phyloP scores from a whole-genome alignment of 35 echinoderm and acorn worm species.

The Apostichopus californicus region DNA sequence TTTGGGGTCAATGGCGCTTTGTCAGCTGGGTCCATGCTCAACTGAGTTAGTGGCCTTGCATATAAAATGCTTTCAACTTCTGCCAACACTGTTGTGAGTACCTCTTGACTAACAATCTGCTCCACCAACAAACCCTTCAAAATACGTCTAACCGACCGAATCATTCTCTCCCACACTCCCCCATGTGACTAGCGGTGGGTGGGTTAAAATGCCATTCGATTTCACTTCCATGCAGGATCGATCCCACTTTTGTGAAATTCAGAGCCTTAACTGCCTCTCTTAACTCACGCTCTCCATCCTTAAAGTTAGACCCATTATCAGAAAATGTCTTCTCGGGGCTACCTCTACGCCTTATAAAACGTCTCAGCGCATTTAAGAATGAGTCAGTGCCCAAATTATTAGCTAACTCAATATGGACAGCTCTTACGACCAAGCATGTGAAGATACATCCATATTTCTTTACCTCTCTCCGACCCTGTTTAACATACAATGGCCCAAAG shows the following conservation, averaged over 20 bases:
- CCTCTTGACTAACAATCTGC: slow-evolving; percentile 47
- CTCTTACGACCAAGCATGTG: not conserved
- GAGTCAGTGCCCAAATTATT: slow-evolving; percentile 24
- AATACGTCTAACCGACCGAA: slow-evolving; percentile 50
- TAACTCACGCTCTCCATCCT: slow-evolving; percentile 54
- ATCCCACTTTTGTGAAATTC: not conserved
- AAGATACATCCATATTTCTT: slow-evolving; percentile 21
- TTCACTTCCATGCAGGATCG: not conserved
- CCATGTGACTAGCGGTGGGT: slow-evolving; percentile 31
- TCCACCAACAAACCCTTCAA: slow-evolving; percentile 11
- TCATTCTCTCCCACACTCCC: slow-evolving; percentile 62
- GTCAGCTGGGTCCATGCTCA: slow-evolving; percentile 47
- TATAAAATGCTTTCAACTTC: slow-evolving; percentile 51
- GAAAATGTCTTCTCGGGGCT: not conserved
- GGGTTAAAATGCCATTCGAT: slow-evolving; percentile 67
- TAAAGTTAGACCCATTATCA: slow-evolving; percentile 67
- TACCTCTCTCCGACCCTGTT: not conserved
- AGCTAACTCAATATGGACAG: slow-evolving; percentile 7
- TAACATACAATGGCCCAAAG: slow-evolving; percentile 32
- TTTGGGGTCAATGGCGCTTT: slow-evolving; percentile 57
- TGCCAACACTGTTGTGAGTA: slow-evolving; percentile 39
- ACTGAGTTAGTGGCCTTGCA: slow-evolving; percentile 43
- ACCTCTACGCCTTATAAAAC: slow-evolving; percentile 21
- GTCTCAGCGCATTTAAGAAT: slow-evolving; percentile 43
- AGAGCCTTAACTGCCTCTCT: not conserved